Evolutionary conservation across 1,140 invertebrate genomes (phyloP).

Genomic region (Heliconius himera): DNA sequence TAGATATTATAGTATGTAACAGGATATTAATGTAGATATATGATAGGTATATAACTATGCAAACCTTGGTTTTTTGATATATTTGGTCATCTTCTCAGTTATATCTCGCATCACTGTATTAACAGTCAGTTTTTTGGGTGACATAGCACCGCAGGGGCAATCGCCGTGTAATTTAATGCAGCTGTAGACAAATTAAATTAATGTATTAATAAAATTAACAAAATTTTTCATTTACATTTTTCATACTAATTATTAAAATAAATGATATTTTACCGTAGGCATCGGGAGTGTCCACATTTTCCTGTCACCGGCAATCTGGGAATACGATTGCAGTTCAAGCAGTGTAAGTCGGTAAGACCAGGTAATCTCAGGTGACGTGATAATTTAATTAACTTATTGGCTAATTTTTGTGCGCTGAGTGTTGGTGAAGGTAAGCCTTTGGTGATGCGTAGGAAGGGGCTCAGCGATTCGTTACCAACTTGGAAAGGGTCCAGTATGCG

Average conservation of each 20-base stretch:
- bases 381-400: conserved; percentile 54
- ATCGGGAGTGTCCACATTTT: conserved; percentile 61
- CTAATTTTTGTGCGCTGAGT: conserved; percentile 40
- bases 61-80: conserved; percentile 33
- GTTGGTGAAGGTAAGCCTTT: conserved; percentile 22
- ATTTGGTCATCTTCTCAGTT: conserved; percentile 48
- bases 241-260: neutral
- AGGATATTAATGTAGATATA: neutral
- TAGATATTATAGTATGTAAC: neutral
- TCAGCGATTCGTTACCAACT: neutral
- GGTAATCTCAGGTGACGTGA: conserved; percentile 48
- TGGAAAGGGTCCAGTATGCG: neutral
- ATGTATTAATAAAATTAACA: too few relatives aligned
- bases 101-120: conserved; percentile 53
- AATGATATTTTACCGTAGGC: conserved; percentile 44
- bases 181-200: conserved; percentile 38
- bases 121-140: conserved; percentile 41
- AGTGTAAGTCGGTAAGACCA: conserved; percentile 44
- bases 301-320: conserved; percentile 56
- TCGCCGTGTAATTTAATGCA: conserved; percentile 44
- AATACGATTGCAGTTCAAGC: conserved; percentile 50
- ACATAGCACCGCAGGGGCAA: conserved; percentile 50
- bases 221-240: neutral
- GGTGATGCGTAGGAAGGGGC: neutral
- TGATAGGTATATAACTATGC: conserved; percentile 20